Evolutionary conservation across 2,888 invertebrate species (phyloP).

Genomic region (Idaea dimidiata): DNA sequence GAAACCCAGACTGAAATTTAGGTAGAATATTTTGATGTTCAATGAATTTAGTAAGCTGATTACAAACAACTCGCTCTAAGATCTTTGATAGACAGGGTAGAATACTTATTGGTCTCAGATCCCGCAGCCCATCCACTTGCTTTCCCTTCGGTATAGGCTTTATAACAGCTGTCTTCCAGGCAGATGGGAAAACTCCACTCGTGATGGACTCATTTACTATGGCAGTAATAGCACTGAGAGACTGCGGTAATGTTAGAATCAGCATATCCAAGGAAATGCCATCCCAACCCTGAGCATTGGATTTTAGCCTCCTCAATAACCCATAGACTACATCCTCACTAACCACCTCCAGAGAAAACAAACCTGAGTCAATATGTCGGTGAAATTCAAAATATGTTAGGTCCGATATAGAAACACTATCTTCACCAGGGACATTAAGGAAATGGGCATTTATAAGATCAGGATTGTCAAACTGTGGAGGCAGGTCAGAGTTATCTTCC

Average conservation of each 20-base stretch:
- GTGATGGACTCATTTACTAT: conserved; percentile 5
- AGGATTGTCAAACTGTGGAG: background rate
- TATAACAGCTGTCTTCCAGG: conserved; percentile 8
- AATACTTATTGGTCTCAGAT: conserved; percentile 2
- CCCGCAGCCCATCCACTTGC: background rate
- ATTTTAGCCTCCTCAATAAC: background rate
- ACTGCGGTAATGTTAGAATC: background rate
- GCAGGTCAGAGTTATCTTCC: background rate
- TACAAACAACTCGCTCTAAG: background rate
- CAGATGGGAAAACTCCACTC: background rate
- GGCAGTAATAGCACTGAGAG: background rate
- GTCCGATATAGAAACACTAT: background rate
- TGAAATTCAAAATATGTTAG: conserved; percentile 1
- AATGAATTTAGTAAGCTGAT: background rate
- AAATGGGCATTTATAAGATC: background rate
- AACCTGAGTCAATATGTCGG: background rate
- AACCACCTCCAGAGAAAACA: background rate
- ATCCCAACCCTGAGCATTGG: conserved; percentile 5
- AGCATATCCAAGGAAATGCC: conserved; percentile 4
- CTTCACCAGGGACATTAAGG: background rate
- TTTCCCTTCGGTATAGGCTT: background rate
- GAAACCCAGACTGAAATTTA: background rate
- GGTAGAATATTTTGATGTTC: background rate
- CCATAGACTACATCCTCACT: background rate
- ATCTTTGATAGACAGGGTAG: conserved; percentile 4